Conservation (phyloP, 2,113 vertebrate genomes). For the Microcebus jonahi region DNA sequence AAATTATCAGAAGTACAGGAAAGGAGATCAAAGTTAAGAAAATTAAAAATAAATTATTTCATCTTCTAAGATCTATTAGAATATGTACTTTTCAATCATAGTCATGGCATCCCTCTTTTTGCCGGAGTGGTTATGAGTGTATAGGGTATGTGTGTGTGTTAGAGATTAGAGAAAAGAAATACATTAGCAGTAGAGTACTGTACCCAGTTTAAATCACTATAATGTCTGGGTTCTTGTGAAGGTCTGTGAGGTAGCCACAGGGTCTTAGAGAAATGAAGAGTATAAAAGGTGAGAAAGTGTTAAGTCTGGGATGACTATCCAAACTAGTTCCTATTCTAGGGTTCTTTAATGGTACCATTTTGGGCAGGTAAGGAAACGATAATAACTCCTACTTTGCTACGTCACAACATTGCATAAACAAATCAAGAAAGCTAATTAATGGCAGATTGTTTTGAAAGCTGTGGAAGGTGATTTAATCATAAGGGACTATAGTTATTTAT, state of each 20-base stretch:
- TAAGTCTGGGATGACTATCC: neutral
- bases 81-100: neutral
- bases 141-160: neutral
- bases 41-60: neutral
- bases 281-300: neutral
- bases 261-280: neutral
- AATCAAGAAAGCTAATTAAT: too few species aligned
- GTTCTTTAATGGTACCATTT: too few species aligned
- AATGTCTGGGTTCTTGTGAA: neutral
- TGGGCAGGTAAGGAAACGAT: too few species aligned
- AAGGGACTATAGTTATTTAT: too few species aligned
- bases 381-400: too few species aligned
- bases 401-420: too few species aligned
- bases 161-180: neutral
- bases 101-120: neutral
- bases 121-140: neutral
- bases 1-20: neutral
- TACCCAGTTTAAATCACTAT: neutral
- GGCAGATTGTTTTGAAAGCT: too few species aligned
- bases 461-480: too few species aligned
- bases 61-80: neutral
- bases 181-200: neutral
- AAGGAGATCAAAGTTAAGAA: conserved; percentile 3
- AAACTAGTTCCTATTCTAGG: too few species aligned
- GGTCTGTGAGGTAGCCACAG: neutral